Conservation (phyloP, 2,113 vertebrate genomes). For the Hipposideros armiger region DNA sequence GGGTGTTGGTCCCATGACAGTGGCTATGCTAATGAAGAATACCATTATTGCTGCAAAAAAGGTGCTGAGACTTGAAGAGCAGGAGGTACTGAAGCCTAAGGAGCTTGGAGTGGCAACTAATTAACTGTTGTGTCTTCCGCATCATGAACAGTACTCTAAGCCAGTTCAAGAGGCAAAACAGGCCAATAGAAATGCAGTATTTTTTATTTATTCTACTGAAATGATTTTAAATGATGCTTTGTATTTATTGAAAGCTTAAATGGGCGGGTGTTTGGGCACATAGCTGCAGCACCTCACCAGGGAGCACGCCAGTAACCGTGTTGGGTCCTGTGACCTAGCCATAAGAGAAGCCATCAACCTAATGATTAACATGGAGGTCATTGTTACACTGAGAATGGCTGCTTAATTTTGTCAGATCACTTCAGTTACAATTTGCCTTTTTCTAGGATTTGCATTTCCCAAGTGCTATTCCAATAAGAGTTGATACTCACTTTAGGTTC, state of each 20-base stretch:
- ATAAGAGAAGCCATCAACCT: background rate
- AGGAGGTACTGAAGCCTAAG: conserved; percentile 88
- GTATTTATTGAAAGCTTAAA: conserved; percentile 81
- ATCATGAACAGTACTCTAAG: conserved; percentile 62
- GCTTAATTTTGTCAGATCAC: background rate
- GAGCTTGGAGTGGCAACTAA: conserved; percentile 89
- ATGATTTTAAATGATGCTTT: conserved; percentile 29
- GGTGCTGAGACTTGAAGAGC: conserved; percentile 89
- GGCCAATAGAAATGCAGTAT: conserved; percentile 87
- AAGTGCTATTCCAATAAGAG: conserved; percentile 76
- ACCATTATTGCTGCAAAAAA: conserved; percentile 98
- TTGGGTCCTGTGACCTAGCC: background rate
- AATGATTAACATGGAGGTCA: background rate
- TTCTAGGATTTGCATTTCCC: conserved; percentile 68
- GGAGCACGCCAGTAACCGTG: background rate
- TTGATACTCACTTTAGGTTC: conserved; percentile 68
- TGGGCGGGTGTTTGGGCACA: background rate
- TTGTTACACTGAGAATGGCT: background rate
- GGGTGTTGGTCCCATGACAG: conserved; percentile 98
- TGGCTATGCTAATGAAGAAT: conserved; percentile 99
- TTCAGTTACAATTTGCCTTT: conserved; percentile 54
- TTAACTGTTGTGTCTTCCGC: conserved; percentile 75
- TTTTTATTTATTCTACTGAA: conserved; percentile 86
- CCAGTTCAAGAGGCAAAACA: conserved; percentile 64
- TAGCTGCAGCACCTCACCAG: conserved; percentile 6